phyloP scores from a whole-genome alignment of 1,140 invertebrate species.

The Drosophila equinoxialis region DNA sequence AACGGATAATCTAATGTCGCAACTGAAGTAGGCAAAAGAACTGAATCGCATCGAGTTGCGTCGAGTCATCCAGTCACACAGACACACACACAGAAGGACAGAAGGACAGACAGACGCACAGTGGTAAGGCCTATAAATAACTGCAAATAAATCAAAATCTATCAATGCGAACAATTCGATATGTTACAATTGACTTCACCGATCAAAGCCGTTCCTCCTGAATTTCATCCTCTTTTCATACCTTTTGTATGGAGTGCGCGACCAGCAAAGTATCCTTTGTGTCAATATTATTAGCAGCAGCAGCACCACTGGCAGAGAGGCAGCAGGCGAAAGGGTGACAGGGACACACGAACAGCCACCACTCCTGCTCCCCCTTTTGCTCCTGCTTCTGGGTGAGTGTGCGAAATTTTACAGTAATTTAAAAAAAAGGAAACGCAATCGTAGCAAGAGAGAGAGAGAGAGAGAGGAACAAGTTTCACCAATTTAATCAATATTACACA shows the following conservation, averaged over 20 bases:
- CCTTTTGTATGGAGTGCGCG: conserved; percentile 78
- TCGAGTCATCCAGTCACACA: conserved; percentile 62
- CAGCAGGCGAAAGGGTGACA: conserved; percentile 63
- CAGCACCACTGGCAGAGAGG: conserved; percentile 8
- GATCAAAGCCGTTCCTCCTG: conserved; percentile 73
- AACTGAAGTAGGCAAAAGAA: conserved; percentile 55
- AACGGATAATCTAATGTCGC: conserved; percentile 81
- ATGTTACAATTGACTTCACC: conserved; percentile 81
- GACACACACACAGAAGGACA: conserved; percentile 1
- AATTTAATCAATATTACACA: conserved; percentile 81
- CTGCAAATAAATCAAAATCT: conserved; percentile 82
- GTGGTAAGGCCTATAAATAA: conserved; percentile 74
- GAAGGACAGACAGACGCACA: conserved; percentile 6
- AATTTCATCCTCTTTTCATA: conserved; percentile 69
- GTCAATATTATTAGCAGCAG: conserved; percentile 78
- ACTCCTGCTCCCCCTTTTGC: background rate
- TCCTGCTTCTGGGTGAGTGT: conserved; percentile 64
- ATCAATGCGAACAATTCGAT: conserved; percentile 81
- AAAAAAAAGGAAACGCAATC: conserved; percentile 37
- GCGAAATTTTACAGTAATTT: conserved; percentile 82
- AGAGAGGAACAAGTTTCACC: conserved; percentile 62
- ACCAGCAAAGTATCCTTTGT: conserved; percentile 78
- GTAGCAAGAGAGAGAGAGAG: background rate
- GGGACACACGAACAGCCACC: conserved; percentile 41
- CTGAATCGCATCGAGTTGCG: conserved; percentile 39